Evolutionary conservation across 2,113 vertebrate species (phyloP).

Genomic region (Tretioscincus oriximinensis): DNA sequence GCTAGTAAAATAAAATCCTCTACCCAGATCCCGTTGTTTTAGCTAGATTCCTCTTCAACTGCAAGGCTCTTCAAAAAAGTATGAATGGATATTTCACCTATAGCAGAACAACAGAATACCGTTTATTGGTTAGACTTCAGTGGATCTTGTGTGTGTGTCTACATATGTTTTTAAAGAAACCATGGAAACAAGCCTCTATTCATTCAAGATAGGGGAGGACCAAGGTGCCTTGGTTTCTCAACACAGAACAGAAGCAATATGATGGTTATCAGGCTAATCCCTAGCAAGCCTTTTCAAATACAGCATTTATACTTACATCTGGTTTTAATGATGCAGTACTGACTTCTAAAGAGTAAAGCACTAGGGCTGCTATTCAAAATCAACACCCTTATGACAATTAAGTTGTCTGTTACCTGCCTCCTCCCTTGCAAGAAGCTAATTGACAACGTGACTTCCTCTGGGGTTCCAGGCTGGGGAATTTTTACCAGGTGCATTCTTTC

Average conservation of each 20-base stretch:
- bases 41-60: not conserved
- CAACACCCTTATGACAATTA: constrained; percentile 29
- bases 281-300: constrained; percentile 17
- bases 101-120: constrained; percentile 12
- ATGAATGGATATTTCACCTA: constrained; percentile 7
- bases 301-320: constrained; percentile 25
- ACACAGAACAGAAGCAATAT: constrained; percentile 3
- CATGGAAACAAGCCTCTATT: constrained; percentile 31
- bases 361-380: constrained; percentile 26
- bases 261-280: constrained; percentile 27
- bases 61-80: not conserved
- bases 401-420: constrained; percentile 30
- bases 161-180: constrained; percentile 4
- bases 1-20: not conserved
- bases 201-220: constrained; percentile 3
- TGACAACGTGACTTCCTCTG: constrained; percentile 14
- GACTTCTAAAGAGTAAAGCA: constrained; percentile 11
- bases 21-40: not conserved
- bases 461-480: constrained; percentile 62
- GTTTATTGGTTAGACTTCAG: constrained; percentile 23
- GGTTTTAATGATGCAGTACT: constrained; percentile 21
- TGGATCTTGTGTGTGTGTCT: not conserved
- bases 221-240: constrained; percentile 14
- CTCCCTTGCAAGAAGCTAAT: not conserved
- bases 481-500: constrained; percentile 73